These are phyloP conservation scores for Anodontia alba DNA, from an alignment of 2,888 invertebrate genomes.

Conservation along the genomic window DNA sequence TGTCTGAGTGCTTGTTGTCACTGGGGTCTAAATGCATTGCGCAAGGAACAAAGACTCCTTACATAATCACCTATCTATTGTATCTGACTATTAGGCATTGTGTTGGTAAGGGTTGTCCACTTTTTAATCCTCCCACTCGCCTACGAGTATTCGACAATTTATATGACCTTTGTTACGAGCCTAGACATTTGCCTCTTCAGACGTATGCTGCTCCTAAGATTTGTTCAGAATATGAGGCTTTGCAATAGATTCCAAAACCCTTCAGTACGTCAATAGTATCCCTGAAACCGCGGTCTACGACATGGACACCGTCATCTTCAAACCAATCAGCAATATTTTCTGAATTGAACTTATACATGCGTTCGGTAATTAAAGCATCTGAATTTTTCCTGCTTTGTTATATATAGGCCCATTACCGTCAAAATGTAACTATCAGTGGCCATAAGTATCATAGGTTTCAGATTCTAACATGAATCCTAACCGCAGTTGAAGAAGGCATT, in stretches of 20 bases:
- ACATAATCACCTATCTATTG: neutral
- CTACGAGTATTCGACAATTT: constrained; percentile 33
- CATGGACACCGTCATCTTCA: constrained; percentile 14
- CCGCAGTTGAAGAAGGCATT: too few relatives aligned
- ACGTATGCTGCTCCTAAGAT: too few relatives aligned
- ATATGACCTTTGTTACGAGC: constrained; percentile 33
- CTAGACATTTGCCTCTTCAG: constrained; percentile 17
- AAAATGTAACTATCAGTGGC: constrained; percentile 2
- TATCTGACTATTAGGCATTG: neutral
- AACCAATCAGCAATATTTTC: constrained; percentile 26
- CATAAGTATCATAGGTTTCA: constrained; percentile 6
- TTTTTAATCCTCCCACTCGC: neutral
- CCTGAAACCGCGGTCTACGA: constrained; percentile 33
- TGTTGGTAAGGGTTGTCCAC: neutral
- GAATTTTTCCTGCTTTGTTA: neutral
- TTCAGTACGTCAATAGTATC: constrained; percentile 28
- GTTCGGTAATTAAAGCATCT: constrained; percentile 17
- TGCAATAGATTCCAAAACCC: neutral
- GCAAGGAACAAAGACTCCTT: neutral
- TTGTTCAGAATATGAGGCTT: too few relatives aligned
- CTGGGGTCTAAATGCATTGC: neutral
- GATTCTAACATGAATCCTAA: too few relatives aligned
- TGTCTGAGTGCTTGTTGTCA: neutral
- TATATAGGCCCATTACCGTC: neutral
- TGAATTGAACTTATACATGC: neutral